Base-by-base conservation (phyloP, 2,888 invertebrate species). In the Oligia strigilis region DNA sequence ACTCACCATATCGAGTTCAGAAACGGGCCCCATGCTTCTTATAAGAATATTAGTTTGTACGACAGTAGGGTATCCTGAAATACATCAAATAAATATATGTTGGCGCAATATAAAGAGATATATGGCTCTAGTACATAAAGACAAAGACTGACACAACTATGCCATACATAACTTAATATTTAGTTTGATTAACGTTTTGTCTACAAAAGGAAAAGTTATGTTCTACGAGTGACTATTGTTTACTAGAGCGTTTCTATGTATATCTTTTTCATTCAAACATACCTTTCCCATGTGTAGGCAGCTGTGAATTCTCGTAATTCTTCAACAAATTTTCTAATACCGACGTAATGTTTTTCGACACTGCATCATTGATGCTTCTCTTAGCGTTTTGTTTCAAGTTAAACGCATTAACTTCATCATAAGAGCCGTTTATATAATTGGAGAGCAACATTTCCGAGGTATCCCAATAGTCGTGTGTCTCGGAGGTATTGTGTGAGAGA, bases 281-380 rank as follows among this genome's bases (percentile, higher is more conserved):
- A 98, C 99, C 99, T 97, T 98, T 98, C 67, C 98, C 98, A 92
- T 99, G 98, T n/a, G 98, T 98, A 9, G 99, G 99, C 85, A 99
- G 96, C 92, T 99, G 99, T 46, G 98, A 99, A 93, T 98, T 98
- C 94, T 99, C 99, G 93, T 99, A 99, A 94, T 99, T 98, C 95
- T 99, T 98, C 89, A 99, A 97, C 64, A 99, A 97, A 93, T 99
- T 99, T 92, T 99, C 99, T 87, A 99, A 95, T 8, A 99, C 98
- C 92, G 98, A 97, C 0, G 99, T 98, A 86, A 99, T 99, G 93
- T 99, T 99, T 91, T 98, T 98, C 77, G 98, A 98, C 23, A 99
- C 97, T 58, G 98, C 97, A 89, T 98, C 98, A 87, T 98, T 98
- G 49, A 98, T 97, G 78, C 97, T 97, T 78, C 98, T 96, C 89